Percentiles rank a stretch among this genome's conserved stretches.
Evolutionary conservation across 1,140 invertebrate genomes (phyloP).

Genomic region (Drosophila virilis): DNA sequence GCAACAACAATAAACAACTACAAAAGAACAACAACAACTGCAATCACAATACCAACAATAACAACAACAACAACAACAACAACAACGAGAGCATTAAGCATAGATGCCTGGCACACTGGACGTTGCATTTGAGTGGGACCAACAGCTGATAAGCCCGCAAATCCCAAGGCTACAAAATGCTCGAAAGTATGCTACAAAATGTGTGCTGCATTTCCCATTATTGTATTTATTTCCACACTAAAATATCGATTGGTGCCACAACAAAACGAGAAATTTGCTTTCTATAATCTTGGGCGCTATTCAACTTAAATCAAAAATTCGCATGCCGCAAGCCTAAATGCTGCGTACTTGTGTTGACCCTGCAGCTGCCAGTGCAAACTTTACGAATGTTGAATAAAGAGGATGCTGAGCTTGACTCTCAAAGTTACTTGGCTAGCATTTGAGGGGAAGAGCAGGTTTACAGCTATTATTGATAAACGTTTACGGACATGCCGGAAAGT

Average conservation of each 20-base stretch:
- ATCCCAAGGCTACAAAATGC: background rate
- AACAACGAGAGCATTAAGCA: conserved; percentile 11
- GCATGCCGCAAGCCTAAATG: no score
- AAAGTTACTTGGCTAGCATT: no score
- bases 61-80: background rate
- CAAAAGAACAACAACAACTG: background rate
- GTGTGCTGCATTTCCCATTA: background rate
- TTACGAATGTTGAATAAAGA: background rate
- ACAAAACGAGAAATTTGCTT: background rate
- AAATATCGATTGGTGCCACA: background rate
- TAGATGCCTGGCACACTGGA: conserved; percentile 2
- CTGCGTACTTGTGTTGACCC: no score
- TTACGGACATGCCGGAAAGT: no score
- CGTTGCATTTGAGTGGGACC: background rate
- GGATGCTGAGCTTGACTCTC: no score
- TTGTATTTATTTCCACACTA: background rate
- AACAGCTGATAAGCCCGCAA: background rate
- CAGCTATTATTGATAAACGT: no score
- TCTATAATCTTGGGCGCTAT: no score
- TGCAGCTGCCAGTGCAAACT: background rate
- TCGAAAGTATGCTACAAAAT: conserved; percentile 5
- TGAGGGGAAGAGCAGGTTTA: no score
- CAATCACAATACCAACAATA: background rate
- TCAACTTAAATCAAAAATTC: no score
- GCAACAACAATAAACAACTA: no score